Percentiles rank a stretch among this genome's conserved stretches.
Conservation (phyloP, 1,140 invertebrate genomes). For the Microplitis mediator region DNA sequence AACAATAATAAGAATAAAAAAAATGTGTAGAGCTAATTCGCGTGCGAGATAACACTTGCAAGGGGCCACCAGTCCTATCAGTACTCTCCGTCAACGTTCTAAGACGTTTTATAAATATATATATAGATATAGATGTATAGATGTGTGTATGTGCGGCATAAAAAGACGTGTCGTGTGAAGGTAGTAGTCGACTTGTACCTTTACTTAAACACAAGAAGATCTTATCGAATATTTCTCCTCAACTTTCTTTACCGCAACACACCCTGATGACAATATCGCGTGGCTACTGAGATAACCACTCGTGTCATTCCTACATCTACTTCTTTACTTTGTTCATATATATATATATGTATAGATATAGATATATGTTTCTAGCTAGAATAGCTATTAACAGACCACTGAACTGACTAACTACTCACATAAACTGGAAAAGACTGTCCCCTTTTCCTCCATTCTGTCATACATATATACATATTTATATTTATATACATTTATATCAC, state of each 20-base stretch:
- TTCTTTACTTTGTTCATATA: background rate
- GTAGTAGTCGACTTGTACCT: conserved; percentile 54
- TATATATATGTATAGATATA: too few relatives aligned
- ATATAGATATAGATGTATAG: background rate
- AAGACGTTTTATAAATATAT: conserved; percentile 17
- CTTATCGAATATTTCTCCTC: conserved; percentile 45
- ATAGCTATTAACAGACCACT: too few relatives aligned
- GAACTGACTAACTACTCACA: too few relatives aligned
- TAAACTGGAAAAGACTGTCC: too few relatives aligned
- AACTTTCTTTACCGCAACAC: conserved; percentile 25
- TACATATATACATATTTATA: too few relatives aligned
- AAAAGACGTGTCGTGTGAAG: conserved; percentile 49
- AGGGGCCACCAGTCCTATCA: conserved; percentile 40
- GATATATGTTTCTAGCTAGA: too few relatives aligned
- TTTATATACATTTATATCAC: too few relatives aligned
- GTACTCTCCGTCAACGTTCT: conserved; percentile 56
- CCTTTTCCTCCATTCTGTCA: too few relatives aligned
- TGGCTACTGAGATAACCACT: conserved; percentile 61
- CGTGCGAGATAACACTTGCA: conserved; percentile 57
- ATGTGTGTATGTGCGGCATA: conserved; percentile 33
- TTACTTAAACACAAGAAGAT: conserved; percentile 45
- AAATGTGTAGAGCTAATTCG: conserved; percentile 61
- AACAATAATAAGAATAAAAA: conserved; percentile 30
- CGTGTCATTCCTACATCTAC: conserved; percentile 62
- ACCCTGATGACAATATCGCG: conserved; percentile 61